phyloP scores from a whole-genome alignment of 2,888 invertebrate species.

The Parnassius smintheus region DNA sequence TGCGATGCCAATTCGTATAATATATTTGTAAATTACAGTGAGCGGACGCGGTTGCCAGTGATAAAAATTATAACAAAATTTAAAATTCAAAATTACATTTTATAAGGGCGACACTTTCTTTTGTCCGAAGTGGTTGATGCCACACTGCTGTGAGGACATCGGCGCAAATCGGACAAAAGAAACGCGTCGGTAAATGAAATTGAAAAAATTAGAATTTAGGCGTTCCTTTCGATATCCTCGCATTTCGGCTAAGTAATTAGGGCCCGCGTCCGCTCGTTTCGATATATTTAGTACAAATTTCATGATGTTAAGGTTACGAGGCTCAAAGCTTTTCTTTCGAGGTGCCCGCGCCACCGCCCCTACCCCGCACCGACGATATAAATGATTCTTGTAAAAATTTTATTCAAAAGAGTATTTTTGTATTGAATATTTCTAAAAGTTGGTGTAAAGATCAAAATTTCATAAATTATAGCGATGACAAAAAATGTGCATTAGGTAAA shows the following conservation, averaged over 20 bases:
- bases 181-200: constrained; percentile 39
- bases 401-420: constrained; percentile 83
- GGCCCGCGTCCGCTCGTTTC: constrained; percentile 75
- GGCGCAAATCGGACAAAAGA: constrained; percentile 7
- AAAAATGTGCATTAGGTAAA: constrained; percentile 76
- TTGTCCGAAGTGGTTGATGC: constrained; percentile 34
- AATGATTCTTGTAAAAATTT: constrained; percentile 80
- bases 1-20: constrained; percentile 66
- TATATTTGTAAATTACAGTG: constrained; percentile 76
- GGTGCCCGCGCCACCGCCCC: constrained; percentile 62
- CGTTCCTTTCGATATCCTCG: constrained; percentile 79
- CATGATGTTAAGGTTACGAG: constrained; percentile 80
- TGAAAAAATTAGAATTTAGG: constrained; percentile 71
- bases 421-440: constrained; percentile 83
- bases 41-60: constrained; percentile 76
- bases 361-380: constrained; percentile 56
- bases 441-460: constrained; percentile 83
- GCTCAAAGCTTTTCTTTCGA: constrained; percentile 80
- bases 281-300: constrained; percentile 82
- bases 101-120: constrained; percentile 48
- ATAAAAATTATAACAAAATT: constrained; percentile 77
- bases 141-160: neutral
- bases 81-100: constrained; percentile 74
- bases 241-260: constrained; percentile 80
- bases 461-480: constrained; percentile 79